Evolutionary conservation across 2,797 vertebrate genomes (phyloP).

Genomic region (Champsocephalus esox): DNA sequence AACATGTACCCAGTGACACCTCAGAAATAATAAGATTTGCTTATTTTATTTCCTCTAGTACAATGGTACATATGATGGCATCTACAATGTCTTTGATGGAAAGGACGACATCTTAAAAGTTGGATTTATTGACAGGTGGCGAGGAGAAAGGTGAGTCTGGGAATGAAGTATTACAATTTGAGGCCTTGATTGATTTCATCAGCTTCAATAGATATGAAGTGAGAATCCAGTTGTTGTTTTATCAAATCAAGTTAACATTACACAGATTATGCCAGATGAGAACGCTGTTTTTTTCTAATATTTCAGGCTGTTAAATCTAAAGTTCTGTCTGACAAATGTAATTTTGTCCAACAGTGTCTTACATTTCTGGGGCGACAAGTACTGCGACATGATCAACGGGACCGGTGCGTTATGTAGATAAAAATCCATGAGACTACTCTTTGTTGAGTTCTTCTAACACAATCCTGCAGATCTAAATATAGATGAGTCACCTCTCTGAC

Average conservation of each 20-base stretch:
- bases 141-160: slow-evolving; percentile 81
- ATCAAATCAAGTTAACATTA: slow-evolving; percentile 2
- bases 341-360: slow-evolving; percentile 70
- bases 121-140: slow-evolving; percentile 87
- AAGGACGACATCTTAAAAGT: slow-evolving; percentile 88
- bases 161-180: neutral
- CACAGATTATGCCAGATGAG: neutral
- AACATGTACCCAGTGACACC: neutral
- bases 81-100: slow-evolving; percentile 89
- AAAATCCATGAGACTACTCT: no score
- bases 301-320: neutral
- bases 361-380: slow-evolving; percentile 84
- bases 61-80: slow-evolving; percentile 89
- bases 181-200: neutral
- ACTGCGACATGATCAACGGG: slow-evolving; percentile 94
- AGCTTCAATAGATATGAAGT: neutral
- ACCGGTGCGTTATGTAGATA: slow-evolving; percentile 85
- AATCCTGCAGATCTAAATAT: neutral
- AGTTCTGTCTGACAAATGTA: neutral
- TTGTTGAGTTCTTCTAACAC: neutral
- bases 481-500: neutral
- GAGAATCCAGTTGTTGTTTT: neutral
- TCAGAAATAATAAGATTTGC: neutral
- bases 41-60: slow-evolving; percentile 79
- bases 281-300: neutral